Percentiles rank a stretch among this genome's conserved stretches.
These are phyloP conservation scores for Smutsia gigantea DNA, from an alignment of 2,797 vertebrate species.

Conservation along the genomic window DNA sequence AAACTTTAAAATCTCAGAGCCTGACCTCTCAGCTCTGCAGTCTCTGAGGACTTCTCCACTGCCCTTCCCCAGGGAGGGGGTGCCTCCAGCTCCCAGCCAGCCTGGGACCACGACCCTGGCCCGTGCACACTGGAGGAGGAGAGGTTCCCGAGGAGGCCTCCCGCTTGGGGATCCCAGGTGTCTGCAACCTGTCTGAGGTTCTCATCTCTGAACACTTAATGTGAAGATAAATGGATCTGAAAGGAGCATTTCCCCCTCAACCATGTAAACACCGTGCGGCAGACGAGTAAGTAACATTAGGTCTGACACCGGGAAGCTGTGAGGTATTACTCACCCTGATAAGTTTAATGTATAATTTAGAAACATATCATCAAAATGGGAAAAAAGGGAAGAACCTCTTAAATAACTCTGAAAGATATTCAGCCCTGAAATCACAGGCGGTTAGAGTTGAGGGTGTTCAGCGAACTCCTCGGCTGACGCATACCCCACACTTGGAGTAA, in stretches of 20 bases:
- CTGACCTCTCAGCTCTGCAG: neutral
- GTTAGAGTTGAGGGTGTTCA: constrained; percentile 12
- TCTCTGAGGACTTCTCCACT: neutral
- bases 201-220: neutral
- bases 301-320: constrained; percentile 80
- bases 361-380: constrained; percentile 85
- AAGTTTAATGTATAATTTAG: constrained; percentile 88
- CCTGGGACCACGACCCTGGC: neutral
- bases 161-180: neutral
- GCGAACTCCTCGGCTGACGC: neutral
- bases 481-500: neutral
- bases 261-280: constrained; percentile 72
- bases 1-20: neutral
- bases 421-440: constrained; percentile 44
- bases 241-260: neutral
- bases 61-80: neutral
- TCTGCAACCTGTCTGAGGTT: neutral
- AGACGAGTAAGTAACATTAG: constrained; percentile 76
- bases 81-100: neutral
- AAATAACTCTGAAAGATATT: constrained; percentile 83
- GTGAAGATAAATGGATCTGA: constrained; percentile 63
- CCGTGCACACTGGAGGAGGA: rapidly evolving
- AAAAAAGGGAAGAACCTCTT: constrained; percentile 78
- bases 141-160: neutral
- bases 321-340: constrained; percentile 85